Percentiles rank a stretch among this genome's conserved stretches.
Conservation (phyloP, 1,140 invertebrate genomes). For the Pinna nobilis region DNA sequence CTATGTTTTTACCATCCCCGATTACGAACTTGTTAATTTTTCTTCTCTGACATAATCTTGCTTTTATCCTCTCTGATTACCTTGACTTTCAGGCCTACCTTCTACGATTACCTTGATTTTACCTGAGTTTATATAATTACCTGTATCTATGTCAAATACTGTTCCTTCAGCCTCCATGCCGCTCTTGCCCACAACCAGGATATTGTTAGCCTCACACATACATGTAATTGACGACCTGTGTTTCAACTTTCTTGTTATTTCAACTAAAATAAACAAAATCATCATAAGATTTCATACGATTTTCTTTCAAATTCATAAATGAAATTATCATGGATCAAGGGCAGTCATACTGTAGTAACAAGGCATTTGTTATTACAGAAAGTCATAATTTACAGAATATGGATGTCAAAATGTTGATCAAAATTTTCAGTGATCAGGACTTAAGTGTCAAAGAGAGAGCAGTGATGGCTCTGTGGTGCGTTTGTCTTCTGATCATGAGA, state of each 20-base stretch:
- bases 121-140: conserved; percentile 7
- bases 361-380: neutral
- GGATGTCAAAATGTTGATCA: conserved; percentile 27
- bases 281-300: conserved; percentile 20
- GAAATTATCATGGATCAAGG: neutral
- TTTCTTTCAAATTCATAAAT: conserved; percentile 20
- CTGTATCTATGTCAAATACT: conserved; percentile 56
- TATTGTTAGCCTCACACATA: conserved; percentile 54
- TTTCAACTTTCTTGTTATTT: conserved; percentile 16
- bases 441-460: neutral
- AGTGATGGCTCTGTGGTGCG: no score
- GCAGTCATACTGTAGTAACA: neutral
- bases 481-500: no score
- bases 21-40: no score
- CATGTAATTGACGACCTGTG: conserved; percentile 31
- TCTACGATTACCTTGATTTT: no score
- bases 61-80: no score
- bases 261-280: conserved; percentile 20
- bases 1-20: no score
- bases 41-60: no score
- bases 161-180: conserved; percentile 59
- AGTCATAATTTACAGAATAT: conserved; percentile 15
- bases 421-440: conserved; percentile 32
- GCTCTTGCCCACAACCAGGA: conserved; percentile 47
- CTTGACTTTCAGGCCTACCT: no score